Evolutionary conservation across 2,888 invertebrate genomes (phyloP).

Genomic region (Thera obeliscata): DNA sequence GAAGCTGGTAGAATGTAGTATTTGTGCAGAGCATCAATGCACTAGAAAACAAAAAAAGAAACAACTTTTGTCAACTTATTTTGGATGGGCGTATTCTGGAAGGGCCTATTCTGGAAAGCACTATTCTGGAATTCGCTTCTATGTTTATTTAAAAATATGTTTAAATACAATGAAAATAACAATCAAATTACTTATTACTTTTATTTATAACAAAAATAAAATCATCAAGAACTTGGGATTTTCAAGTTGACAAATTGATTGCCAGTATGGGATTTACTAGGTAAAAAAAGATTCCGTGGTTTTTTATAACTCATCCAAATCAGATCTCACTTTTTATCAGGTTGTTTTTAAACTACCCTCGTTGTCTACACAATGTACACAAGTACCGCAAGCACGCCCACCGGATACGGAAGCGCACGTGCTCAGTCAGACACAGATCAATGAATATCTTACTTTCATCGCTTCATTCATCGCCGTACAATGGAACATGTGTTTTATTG

Average conservation of each 20-base stretch:
- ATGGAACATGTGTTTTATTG: conserved; percentile 29
- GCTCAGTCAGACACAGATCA: conserved; percentile 41
- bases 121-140: not conserved
- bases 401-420: conserved; percentile 53
- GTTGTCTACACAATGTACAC: conserved; percentile 30
- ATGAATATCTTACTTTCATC: conserved; percentile 39
- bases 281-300: not conserved
- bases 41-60: not conserved
- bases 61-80: not conserved
- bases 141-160: no score
- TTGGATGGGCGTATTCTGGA: conserved; percentile 1
- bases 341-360: conserved; percentile 13
- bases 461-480: conserved; percentile 21
- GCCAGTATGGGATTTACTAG: no score
- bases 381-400: conserved; percentile 42
- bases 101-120: not conserved
- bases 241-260: no score
- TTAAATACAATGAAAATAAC: no score
- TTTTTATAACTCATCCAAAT: not conserved
- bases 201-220: no score
- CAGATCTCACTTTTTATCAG: conserved; percentile 17
- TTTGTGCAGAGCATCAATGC: no score
- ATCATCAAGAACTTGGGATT: no score
- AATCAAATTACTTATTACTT: no score
- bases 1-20: no score